Conservation (phyloP, 2,888 invertebrate genomes). For the Hydropsyche betteni region DNA sequence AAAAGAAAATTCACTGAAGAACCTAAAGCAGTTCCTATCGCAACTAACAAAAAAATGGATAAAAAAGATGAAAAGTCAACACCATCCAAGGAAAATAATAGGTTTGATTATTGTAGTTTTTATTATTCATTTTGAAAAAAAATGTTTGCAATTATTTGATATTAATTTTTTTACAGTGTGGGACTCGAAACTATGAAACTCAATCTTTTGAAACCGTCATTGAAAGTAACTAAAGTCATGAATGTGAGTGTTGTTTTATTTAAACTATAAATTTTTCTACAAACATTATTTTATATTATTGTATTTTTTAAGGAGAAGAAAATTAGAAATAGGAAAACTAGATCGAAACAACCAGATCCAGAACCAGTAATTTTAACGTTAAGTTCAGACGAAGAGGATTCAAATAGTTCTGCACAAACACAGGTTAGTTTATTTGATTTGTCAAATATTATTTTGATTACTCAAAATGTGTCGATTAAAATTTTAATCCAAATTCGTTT, state of each 20-base stretch:
- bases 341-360: conserved; percentile 67
- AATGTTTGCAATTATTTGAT: not conserved
- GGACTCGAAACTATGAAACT: conserved; percentile 61
- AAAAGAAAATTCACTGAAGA: conserved; percentile 76
- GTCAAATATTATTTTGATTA: conserved; percentile 43
- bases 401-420: conserved; percentile 63
- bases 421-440: conserved; percentile 62
- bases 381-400: conserved; percentile 77
- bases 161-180: conserved; percentile 55
- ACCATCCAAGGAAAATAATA: conserved; percentile 58
- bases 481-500: not conserved
- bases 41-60: conserved; percentile 63
- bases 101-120: not conserved
- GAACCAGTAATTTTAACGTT: conserved; percentile 75
- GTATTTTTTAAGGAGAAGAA: conserved; percentile 56
- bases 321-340: conserved; percentile 63
- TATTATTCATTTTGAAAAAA: not conserved
- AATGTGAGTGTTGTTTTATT: conserved; percentile 57
- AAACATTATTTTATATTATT: not conserved
- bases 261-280: not conserved
- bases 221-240: conserved; percentile 55
- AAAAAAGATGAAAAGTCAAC: conserved; percentile 59
- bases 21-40: conserved; percentile 69
- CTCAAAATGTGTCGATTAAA: not conserved
- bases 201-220: conserved; percentile 62